A percentile compares a stretch with the other conserved stretches of the same genome.
phyloP scores from a whole-genome alignment of 2,888 invertebrate genomes.

The Orchesella flavescens region DNA sequence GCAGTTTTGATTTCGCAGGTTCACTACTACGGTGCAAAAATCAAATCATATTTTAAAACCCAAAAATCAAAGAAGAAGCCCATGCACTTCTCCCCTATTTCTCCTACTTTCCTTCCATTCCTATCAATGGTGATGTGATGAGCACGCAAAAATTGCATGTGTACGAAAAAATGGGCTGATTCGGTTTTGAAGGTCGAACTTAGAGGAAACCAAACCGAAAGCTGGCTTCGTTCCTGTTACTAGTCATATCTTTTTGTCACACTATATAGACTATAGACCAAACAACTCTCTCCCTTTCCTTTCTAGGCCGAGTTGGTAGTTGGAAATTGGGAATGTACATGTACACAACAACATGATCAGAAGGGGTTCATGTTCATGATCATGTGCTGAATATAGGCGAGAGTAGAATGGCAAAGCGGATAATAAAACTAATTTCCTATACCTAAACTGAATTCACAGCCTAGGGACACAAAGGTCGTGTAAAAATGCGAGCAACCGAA shows the following conservation, averaged over 20 bases:
- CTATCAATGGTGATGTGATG: constrained; percentile 21
- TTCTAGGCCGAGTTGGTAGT: constrained; percentile 1
- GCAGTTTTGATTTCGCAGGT: no score
- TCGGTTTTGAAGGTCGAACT: constrained; percentile 55
- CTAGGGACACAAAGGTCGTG: no score
- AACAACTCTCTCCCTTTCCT: background rate
- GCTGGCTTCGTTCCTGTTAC: constrained; percentile 33
- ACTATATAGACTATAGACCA: no score
- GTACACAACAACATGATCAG: background rate
- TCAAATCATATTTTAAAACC: constrained; percentile 28
- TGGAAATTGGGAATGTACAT: background rate
- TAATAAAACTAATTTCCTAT: no score
- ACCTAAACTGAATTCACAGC: no score
- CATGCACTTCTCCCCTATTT: background rate
- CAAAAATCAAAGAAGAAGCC: constrained; percentile 34
- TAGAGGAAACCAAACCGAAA: constrained; percentile 17
- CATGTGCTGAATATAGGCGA: background rate
- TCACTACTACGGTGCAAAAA: constrained; percentile 9
- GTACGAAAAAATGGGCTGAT: constrained; percentile 45
- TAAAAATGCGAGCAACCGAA: no score
- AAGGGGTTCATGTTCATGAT: background rate
- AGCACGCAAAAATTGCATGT: constrained; percentile 36
- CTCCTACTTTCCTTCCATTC: background rate
- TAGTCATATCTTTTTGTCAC: background rate
- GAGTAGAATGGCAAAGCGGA: background rate